Evolutionary conservation across 1,140 invertebrate genomes (phyloP).

Genomic region (Brachystomella parvula): DNA sequence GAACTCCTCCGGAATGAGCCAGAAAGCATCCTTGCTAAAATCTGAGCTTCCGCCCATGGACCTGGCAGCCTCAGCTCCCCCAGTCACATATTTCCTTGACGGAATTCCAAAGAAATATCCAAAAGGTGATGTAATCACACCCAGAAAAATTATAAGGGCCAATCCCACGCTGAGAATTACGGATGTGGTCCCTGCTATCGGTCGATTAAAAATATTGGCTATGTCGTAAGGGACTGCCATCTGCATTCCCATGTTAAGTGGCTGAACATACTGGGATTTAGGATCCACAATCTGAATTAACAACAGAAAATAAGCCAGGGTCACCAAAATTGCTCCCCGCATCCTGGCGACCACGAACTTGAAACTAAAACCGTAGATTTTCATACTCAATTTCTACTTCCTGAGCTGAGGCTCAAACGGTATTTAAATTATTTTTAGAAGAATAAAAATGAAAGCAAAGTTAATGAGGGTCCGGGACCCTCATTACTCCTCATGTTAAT

Average conservation of each 20-base stretch:
- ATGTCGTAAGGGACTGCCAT: slow-evolving; percentile 27
- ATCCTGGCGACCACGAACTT: background rate
- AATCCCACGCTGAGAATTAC: slow-evolving; percentile 12
- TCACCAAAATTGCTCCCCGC: background rate
- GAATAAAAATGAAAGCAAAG: too few species aligned
- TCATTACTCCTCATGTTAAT: too few species aligned
- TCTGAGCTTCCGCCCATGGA: background rate
- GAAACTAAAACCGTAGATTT: background rate
- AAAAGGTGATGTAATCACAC: slow-evolving; percentile 34
- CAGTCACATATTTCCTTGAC: slow-evolving; percentile 32
- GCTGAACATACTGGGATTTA: slow-evolving; percentile 24
- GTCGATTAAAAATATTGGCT: slow-evolving; percentile 27
- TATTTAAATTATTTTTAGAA: too few species aligned
- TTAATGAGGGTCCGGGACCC: too few species aligned
- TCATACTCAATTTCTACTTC: too few species aligned
- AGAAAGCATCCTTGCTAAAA: background rate
- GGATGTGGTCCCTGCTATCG: slow-evolving; percentile 13
- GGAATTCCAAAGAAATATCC: slow-evolving; percentile 37
- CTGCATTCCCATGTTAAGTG: slow-evolving; percentile 24
- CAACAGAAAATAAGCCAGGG: slow-evolving; percentile 1
- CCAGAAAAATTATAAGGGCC: slow-evolving; percentile 26
- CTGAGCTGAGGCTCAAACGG: too few species aligned
- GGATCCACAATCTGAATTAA: background rate
- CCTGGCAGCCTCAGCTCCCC: background rate
- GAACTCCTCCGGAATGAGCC: background rate